A percentile compares a stretch with the other conserved stretches of the same genome.
Evolutionary conservation across 2,113 vertebrate species (phyloP).

Genomic region (Heterochromis multidens): DNA sequence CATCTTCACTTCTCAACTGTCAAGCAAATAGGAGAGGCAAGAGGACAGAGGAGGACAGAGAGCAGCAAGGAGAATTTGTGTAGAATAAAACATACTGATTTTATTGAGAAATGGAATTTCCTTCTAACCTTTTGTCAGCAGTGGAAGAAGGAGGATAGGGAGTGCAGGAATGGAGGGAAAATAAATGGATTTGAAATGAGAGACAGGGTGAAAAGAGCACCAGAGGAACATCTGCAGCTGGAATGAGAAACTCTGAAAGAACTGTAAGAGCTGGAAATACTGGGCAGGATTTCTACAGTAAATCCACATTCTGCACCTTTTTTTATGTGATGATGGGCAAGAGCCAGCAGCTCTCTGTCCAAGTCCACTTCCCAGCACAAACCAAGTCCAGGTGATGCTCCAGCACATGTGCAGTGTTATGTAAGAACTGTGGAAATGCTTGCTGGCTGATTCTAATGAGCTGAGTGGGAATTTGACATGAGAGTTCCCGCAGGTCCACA

Average conservation of each 20-base stretch:
- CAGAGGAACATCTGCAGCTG: slow-evolving; percentile 41
- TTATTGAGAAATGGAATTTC: slow-evolving; percentile 30
- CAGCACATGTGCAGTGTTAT: slow-evolving; percentile 32
- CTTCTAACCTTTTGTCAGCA: not conserved
- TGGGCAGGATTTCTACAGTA: slow-evolving; percentile 7
- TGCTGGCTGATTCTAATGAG: slow-evolving; percentile 1
- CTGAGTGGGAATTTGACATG: slow-evolving; percentile 37
- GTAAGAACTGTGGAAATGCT: slow-evolving; percentile 41
- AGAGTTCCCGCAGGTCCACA: not conserved
- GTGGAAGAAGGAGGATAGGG: not conserved
- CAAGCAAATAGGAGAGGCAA: not conserved
- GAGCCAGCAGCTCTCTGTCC: slow-evolving; percentile 5
- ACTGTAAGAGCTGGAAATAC: not conserved
- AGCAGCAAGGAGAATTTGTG: not conserved
- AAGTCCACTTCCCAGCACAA: slow-evolving; percentile 17
- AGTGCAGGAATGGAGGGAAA: slow-evolving; percentile 8
- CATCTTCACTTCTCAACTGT: slow-evolving; percentile 29
- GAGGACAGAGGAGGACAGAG: not conserved
- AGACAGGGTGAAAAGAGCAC: slow-evolving; percentile 28
- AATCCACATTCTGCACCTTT: slow-evolving; percentile 36
- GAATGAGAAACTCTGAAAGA: slow-evolving; percentile 12
- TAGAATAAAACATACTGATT: not conserved
- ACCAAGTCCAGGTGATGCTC: slow-evolving; percentile 49
- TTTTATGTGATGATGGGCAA: not conserved
- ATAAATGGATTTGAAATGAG: slow-evolving; percentile 40